These are phyloP conservation scores for Schizaphis graminum DNA, from an alignment of 2,888 invertebrate genomes.

Conservation along the genomic window DNA sequence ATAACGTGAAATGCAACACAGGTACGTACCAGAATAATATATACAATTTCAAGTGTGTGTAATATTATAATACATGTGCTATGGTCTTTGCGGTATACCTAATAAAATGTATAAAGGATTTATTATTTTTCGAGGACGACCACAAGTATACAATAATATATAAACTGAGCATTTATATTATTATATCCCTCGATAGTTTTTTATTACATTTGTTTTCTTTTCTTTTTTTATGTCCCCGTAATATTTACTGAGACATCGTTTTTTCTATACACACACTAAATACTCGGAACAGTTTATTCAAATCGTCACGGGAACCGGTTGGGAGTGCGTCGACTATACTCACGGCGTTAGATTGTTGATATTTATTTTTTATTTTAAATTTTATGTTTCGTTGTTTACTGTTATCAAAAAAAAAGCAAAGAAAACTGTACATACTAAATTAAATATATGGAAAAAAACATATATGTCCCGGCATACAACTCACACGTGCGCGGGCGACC, in stretches of 20 bases:
- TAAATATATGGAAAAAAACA: neutral
- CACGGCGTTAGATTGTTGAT: slow-evolving; percentile 32
- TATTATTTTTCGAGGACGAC: slow-evolving; percentile 47
- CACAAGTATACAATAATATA: slow-evolving; percentile 9
- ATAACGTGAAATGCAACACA: neutral
- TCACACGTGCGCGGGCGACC: slow-evolving; percentile 21
- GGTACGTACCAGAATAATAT: neutral
- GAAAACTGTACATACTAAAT: neutral
- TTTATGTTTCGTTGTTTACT: slow-evolving; percentile 7
- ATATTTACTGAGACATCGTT: slow-evolving; percentile 40
- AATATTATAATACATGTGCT: neutral
- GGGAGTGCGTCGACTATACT: neutral
- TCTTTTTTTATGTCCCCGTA: slow-evolving; percentile 33
- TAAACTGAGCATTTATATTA: slow-evolving; percentile 38
- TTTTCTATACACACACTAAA: neutral
- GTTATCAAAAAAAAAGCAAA: slow-evolving; percentile 40
- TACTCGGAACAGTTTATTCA: slow-evolving; percentile 46
- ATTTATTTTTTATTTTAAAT: slow-evolving; percentile 30
- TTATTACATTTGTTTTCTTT: slow-evolving; percentile 53
- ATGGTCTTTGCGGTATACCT: neutral
- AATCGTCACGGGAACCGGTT: slow-evolving; percentile 65
- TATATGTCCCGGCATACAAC: neutral
- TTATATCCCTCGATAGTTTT: slow-evolving; percentile 49
- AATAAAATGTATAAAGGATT: neutral
- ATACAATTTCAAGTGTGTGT: neutral